These are phyloP conservation scores for Ataeniobius toweri DNA, from an alignment of 2,797 vertebrate species.

Conservation along the genomic window DNA sequence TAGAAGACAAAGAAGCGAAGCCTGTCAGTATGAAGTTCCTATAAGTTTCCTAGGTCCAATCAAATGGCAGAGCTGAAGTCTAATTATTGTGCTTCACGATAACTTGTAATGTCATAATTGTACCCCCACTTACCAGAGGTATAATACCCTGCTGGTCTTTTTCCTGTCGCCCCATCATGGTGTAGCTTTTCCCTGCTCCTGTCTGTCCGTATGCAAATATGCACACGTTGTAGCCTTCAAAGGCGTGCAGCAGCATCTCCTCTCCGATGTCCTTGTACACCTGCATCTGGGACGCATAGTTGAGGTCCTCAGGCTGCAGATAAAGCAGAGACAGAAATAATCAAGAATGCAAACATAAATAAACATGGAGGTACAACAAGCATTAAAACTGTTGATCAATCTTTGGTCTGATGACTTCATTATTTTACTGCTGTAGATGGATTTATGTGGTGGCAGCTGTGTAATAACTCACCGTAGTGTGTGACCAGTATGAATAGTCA, in stretches of 20 bases:
- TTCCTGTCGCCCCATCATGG: slow-evolving; percentile 98
- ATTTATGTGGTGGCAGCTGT: background rate
- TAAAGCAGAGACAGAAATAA: background rate
- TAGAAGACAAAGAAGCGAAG: slow-evolving; percentile 51
- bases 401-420: background rate
- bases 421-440: background rate
- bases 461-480: slow-evolving; percentile 89
- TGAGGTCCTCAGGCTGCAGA: slow-evolving; percentile 89
- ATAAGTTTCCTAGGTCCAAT: background rate
- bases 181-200: slow-evolving; percentile 96
- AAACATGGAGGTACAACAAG: background rate
- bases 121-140: slow-evolving; percentile 83
- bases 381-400: background rate
- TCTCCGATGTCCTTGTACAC: slow-evolving; percentile 96
- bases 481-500: slow-evolving; percentile 98
- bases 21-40: background rate
- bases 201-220: slow-evolving; percentile 99
- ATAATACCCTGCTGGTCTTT: slow-evolving; percentile 96
- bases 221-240: slow-evolving; percentile 98
- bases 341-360: slow-evolving; percentile 2
- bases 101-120: background rate
- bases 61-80: background rate
- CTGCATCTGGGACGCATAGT: slow-evolving; percentile 94
- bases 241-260: slow-evolving; percentile 97
- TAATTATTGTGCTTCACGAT: background rate